These are phyloP conservation scores for Stenotaenia linearis DNA, from an alignment of 2,888 invertebrate species.

Conservation along the genomic window DNA sequence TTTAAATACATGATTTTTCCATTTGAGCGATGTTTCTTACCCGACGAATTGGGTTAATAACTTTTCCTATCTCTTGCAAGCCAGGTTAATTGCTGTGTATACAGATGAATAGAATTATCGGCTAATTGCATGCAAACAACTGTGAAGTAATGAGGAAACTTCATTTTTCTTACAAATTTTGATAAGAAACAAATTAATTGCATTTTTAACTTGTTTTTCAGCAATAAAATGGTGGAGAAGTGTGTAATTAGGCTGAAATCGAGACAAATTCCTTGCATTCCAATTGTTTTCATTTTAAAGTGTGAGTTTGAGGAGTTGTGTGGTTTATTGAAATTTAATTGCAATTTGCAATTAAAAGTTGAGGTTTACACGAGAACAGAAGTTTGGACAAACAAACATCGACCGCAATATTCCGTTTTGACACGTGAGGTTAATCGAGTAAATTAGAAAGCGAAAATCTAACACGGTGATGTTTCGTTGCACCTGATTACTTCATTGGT, in stretches of 20 bases:
- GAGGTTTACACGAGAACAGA: neutral
- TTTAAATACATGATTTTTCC: no score
- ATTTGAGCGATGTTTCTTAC: no score
- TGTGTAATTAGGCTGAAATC: neutral
- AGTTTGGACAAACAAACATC: neutral
- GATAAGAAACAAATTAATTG: neutral
- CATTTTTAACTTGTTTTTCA: no score
- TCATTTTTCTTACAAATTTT: neutral
- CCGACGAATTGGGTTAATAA: slow-evolving; percentile 3
- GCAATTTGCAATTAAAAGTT: neutral
- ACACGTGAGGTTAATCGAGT: neutral
- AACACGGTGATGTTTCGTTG: no score
- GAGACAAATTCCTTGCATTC: neutral
- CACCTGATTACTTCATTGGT: no score
- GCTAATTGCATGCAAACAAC: neutral
- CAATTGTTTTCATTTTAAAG: no score
- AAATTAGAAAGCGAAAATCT: neutral
- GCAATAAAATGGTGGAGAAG: neutral
- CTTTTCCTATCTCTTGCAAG: neutral
- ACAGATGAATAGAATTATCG: neutral
- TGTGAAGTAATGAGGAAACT: neutral
- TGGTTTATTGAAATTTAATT: neutral
- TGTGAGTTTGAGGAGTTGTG: no score
- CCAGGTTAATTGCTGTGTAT: neutral
- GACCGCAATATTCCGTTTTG: neutral